phyloP scores from a whole-genome alignment of 2,797 vertebrate species.

The Propithecus perrieri region DNA sequence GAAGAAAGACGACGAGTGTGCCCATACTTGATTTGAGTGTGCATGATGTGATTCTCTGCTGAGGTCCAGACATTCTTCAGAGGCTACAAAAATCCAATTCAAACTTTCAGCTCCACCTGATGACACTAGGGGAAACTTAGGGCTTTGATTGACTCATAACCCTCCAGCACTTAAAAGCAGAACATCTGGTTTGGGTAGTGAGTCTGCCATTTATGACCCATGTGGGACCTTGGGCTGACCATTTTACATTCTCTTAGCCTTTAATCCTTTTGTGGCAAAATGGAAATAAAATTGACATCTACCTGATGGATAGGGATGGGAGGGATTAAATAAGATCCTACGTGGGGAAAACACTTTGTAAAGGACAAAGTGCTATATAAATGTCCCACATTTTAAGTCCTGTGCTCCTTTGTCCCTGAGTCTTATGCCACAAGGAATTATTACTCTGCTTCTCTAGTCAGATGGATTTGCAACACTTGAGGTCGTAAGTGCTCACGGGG shows the following conservation, averaged over 20 bases:
- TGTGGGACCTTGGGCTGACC: not conserved
- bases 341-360: not conserved
- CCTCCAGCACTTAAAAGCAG: not conserved
- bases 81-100: not conserved
- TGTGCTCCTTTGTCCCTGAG: not conserved
- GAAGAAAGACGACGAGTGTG: not conserved
- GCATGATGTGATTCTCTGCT: not conserved
- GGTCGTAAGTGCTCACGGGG: not conserved
- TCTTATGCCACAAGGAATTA: not conserved
- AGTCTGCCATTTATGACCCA: not conserved
- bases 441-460: not conserved
- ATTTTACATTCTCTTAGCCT: not conserved
- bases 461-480: not conserved
- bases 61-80: not conserved
- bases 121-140: not conserved
- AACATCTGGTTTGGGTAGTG: not conserved
- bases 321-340: not conserved
- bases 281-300: slow-evolving; percentile 3
- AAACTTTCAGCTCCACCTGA: not conserved
- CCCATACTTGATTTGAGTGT: not conserved
- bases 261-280: not conserved
- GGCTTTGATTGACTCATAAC: not conserved
- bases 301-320: not conserved
- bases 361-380: not conserved
- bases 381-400: not conserved